Evolutionary conservation across 2,113 vertebrate species (phyloP).

Genomic region (Prochilodus magdalenae): DNA sequence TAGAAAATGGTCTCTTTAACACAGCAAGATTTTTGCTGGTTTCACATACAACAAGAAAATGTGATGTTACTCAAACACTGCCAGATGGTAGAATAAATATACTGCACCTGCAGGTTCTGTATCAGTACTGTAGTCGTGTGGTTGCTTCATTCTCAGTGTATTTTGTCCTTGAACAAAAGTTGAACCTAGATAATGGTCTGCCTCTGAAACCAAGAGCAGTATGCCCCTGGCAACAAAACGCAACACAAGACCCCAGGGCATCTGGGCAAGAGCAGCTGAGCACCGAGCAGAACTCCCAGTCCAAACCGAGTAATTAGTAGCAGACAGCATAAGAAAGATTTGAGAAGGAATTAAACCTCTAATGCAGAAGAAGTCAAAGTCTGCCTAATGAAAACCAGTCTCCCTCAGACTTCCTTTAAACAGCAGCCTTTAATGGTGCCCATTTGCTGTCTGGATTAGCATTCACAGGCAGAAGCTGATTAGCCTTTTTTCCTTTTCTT

Average conservation of each 20-base stretch:
- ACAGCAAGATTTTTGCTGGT: background rate
- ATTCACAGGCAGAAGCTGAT: conserved; percentile 67
- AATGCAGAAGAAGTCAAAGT: conserved; percentile 61
- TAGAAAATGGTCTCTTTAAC: too few relatives aligned
- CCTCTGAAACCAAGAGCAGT: background rate
- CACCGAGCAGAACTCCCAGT: conserved; percentile 23
- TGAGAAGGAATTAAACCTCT: conserved; percentile 51
- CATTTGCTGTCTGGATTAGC: conserved; percentile 75
- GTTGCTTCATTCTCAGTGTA: background rate
- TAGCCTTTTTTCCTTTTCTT: conserved; percentile 63
- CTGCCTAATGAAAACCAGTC: conserved; percentile 71
- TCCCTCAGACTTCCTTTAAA: conserved; percentile 71
- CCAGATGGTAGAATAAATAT: background rate
- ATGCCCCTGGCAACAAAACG: conserved; percentile 25
- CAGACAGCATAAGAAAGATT: conserved; percentile 16
- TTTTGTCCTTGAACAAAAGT: conserved; percentile 24
- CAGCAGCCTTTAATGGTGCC: conserved; percentile 72
- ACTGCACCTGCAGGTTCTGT: background rate
- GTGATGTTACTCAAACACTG: background rate
- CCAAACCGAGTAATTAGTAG: conserved; percentile 41
- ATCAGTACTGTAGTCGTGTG: background rate
- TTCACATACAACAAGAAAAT: background rate
- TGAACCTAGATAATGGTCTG: conserved; percentile 16
- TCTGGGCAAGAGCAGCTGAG: conserved; percentile 17
- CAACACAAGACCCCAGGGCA: conserved; percentile 10